These are phyloP conservation scores for Ranitomeya variabilis DNA, from an alignment of 2,113 vertebrate genomes.

Conservation along the genomic window DNA sequence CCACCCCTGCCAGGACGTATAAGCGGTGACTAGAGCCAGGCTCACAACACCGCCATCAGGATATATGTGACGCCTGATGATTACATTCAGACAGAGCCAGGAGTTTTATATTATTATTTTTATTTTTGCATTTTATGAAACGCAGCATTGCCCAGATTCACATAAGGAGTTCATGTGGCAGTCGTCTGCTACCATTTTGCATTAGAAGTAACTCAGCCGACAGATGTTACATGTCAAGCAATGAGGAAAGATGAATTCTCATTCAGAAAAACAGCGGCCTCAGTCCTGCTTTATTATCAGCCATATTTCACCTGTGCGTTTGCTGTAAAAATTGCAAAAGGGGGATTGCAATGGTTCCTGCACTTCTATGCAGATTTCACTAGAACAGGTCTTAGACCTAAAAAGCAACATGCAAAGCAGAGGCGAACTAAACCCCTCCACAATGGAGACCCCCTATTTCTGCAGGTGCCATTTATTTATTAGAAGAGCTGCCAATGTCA, in stretches of 20 bases:
- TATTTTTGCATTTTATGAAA: too few species aligned
- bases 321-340: background rate
- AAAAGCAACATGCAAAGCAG: background rate
- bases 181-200: background rate
- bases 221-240: background rate
- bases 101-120: background rate
- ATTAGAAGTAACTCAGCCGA: background rate
- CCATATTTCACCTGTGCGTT: background rate
- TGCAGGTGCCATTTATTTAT: background rate
- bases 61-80: background rate
- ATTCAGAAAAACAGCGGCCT: background rate
- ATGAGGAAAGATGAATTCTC: background rate
- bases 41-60: background rate
- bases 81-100: background rate
- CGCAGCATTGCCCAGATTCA: background rate
- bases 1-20: conserved; percentile 18
- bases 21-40: background rate
- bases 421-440: background rate
- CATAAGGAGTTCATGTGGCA: background rate
- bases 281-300: background rate
- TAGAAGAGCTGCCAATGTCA: background rate
- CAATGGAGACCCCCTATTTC: background rate
- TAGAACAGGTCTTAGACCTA: background rate
- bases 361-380: background rate
- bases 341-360: background rate